Conservation (phyloP, 2,113 vertebrate species). For the Panthera leo region DNA sequence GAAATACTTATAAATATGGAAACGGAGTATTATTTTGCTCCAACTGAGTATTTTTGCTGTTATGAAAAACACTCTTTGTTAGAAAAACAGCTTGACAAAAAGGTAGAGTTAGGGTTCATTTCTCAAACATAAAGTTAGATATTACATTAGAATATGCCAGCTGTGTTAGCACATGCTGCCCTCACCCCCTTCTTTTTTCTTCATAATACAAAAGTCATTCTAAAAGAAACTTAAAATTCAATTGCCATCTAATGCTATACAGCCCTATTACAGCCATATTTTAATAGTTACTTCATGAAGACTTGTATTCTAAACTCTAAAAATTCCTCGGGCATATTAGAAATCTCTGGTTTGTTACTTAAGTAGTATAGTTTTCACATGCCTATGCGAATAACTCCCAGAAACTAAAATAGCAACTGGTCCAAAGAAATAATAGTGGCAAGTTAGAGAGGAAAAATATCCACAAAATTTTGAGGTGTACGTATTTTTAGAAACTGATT, state of each 20-base stretch:
- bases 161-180: background rate
- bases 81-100: background rate
- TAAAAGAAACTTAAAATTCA: conserved; percentile 14
- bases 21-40: background rate
- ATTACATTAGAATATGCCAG: background rate
- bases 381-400: background rate
- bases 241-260: background rate
- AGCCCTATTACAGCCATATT: background rate
- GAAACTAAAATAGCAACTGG: background rate
- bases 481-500: background rate
- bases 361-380: background rate
- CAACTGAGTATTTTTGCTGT: background rate
- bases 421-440: background rate
- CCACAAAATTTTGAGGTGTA: background rate
- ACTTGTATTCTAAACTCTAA: background rate
- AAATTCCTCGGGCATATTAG: background rate
- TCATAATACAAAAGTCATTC: background rate
- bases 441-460: background rate
- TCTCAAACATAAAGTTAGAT: background rate
- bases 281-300: background rate
- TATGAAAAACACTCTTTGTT: background rate
- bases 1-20: background rate
- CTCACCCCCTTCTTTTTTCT: background rate
- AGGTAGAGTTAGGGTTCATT: background rate
- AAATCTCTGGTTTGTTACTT: background rate